Conservation (phyloP, 2,797 vertebrate genomes). For the Mormyrops attenuatus region DNA sequence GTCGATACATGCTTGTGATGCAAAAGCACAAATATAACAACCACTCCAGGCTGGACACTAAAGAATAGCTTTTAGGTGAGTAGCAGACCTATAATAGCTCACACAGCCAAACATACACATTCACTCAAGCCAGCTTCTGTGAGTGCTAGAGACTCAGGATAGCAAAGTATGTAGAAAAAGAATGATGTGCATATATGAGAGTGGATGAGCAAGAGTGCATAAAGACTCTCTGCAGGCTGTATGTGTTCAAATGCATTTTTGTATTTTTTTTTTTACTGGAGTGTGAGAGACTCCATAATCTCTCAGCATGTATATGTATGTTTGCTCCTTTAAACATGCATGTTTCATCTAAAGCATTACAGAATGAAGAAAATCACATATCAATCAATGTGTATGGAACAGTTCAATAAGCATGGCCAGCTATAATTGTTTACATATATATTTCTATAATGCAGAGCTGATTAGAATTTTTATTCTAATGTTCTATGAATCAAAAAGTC, state of each 20-base stretch:
- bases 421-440: background rate
- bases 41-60: slow-evolving; percentile 24
- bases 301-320: slow-evolving; percentile 4
- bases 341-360: no score
- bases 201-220: background rate
- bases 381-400: background rate
- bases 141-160: background rate
- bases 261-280: background rate
- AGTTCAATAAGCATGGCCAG: background rate
- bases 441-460: background rate
- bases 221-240: background rate
- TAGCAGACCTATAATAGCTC: background rate
- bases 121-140: slow-evolving; percentile 31
- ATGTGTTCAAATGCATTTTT: background rate
- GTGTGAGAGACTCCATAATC: no score
- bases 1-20: slow-evolving; percentile 40
- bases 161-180: background rate
- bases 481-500: background rate
- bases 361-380: no score
- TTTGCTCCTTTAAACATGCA: no score
- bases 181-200: background rate
- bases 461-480: background rate
- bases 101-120: background rate
- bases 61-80: background rate
- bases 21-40: slow-evolving; percentile 34